Percentiles rank a stretch among this genome's conserved stretches.
These are phyloP conservation scores for Phaethon lepturus DNA, from an alignment of 2,113 vertebrate species.

Conservation along the genomic window DNA sequence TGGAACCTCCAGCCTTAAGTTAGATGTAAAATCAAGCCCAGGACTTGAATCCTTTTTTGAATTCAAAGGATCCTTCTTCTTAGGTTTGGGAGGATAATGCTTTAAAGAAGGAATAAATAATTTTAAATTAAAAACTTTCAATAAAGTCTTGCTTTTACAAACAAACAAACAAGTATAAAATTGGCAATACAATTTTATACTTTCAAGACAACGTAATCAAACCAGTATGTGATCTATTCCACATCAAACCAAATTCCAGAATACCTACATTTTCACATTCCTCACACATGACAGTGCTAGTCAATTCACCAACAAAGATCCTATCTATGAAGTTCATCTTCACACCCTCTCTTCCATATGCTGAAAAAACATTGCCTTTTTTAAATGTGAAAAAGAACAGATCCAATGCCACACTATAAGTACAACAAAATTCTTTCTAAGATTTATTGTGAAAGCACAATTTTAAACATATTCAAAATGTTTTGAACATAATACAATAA, in stretches of 20 bases:
- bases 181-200: conserved; percentile 60
- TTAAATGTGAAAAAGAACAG: conserved; percentile 73
- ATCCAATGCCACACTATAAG: conserved; percentile 59
- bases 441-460: conserved; percentile 22
- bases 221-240: conserved; percentile 61
- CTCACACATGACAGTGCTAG: conserved; percentile 99
- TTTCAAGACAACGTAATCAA: conserved; percentile 52
- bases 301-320: conserved; percentile 98
- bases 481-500: background rate
- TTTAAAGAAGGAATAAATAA: conserved; percentile 16
- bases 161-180: conserved; percentile 65
- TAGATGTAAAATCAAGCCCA: background rate
- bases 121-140: conserved; percentile 34
- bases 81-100: conserved; percentile 48
- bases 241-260: conserved; percentile 68
- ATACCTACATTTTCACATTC: conserved; percentile 96
- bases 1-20: conserved; percentile 40
- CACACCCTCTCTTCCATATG: conserved; percentile 96
- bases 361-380: conserved; percentile 80
- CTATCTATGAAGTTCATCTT: conserved; percentile 98
- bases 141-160: conserved; percentile 27
- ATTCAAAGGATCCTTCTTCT: conserved; percentile 10
- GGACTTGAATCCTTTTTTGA: conserved; percentile 4
- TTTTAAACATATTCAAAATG: background rate
- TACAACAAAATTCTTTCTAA: conserved; percentile 43